These are phyloP conservation scores for Polypedilum pembai DNA, from an alignment of 1,140 invertebrate species.

Conservation along the genomic window DNA sequence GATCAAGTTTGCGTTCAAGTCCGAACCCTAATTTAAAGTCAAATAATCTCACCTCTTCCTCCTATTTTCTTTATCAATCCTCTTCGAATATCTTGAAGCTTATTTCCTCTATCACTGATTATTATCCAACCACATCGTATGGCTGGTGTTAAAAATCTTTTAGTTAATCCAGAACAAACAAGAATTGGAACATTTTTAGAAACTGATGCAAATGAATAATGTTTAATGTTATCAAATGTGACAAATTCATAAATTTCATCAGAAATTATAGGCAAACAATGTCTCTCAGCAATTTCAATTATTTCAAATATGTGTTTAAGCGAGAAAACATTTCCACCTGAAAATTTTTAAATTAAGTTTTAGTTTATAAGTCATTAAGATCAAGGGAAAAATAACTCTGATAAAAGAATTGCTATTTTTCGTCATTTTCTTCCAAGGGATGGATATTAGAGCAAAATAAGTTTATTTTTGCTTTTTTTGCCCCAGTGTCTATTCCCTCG, in stretches of 20 bases:
- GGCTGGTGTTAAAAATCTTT: conserved; percentile 86
- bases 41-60: conserved; percentile 48
- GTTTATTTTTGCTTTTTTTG: too few species aligned
- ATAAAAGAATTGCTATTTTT: too few species aligned
- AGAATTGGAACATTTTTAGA: conserved; percentile 72
- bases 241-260: conserved; percentile 83
- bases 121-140: conserved; percentile 94
- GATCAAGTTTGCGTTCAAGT: too few species aligned
- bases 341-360: background rate
- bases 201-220: conserved; percentile 70
- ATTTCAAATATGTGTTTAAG: conserved; percentile 70
- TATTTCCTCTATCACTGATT: conserved; percentile 73
- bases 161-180: conserved; percentile 82
- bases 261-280: conserved; percentile 84
- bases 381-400: too few species aligned
- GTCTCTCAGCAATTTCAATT: conserved; percentile 63
- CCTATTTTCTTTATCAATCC: conserved; percentile 67
- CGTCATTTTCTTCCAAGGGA: too few species aligned
- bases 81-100: conserved; percentile 58
- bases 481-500: too few species aligned
- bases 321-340: conserved; percentile 71
- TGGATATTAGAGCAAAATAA: too few species aligned
- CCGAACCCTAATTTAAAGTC: too few species aligned
- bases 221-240: conserved; percentile 73
- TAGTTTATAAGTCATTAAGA: too few species aligned